Base-by-base conservation (phyloP, 2,888 invertebrate species). In the Hyposoter dolosus region DNA sequence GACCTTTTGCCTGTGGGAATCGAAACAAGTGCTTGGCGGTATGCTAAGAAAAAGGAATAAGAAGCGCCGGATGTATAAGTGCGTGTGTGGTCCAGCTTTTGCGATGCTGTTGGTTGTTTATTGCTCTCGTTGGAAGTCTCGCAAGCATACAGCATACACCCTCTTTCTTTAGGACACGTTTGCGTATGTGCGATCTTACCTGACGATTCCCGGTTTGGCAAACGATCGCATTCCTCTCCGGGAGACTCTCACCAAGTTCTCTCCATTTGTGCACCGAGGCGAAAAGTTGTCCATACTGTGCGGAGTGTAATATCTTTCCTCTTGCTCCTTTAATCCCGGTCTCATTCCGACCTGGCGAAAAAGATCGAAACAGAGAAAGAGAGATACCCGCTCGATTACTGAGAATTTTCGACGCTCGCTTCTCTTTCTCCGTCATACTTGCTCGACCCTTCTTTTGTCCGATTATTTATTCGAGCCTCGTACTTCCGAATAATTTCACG, bases 221-320 rank as follows among this genome's bases (percentile, higher is more conserved):
- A 87, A 83, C 88, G 85, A 84, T 88, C 83, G 86, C 88, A 90
- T 90, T 90, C 89, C 87, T 88, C 86, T 76, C 80, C 66, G 87
- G 86, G 88, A 88, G 66, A 65, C 83, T 87, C 84, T 82, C 80
- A 83, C 83, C 81, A 17, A 40, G 43, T 19, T 32, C 23, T 68
- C 45, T 53, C 68, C 23, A 32, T 50, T 82, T 87, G 78, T 76
- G 72, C 82, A 80, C 85, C 66, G 75, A 79, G 74, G 72, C 68
- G 66, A 74, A 78, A 69, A 78, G 56, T 78, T 78, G 68, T 78
- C 53, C 77, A 40, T 68, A 63, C 68, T 40, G 63, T 4, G 15
- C 28, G 12, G 12, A 32, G 68, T 45, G 19, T 60, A 82, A 50
- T 68, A 60, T 56, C 74, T 15, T 68, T 78, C 35, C 53, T 72